Base-by-base conservation (phyloP, 2,888 invertebrate species). In the Eilema griseolum region DNA sequence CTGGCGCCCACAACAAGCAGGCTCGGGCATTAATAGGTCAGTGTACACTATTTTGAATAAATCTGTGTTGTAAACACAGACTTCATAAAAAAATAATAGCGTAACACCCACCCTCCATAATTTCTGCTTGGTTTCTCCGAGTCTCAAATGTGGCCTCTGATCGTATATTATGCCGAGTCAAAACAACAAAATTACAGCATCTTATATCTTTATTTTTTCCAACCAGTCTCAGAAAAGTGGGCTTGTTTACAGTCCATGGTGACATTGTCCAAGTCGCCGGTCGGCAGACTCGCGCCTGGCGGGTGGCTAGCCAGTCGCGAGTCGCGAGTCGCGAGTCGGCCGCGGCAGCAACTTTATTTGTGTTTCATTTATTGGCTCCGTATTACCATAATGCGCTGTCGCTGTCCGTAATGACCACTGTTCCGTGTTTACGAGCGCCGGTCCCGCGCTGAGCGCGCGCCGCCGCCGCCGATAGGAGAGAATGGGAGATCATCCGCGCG, bases 341-440 rank as follows among this genome's bases (percentile, higher is more conserved):
- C 26, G 33, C 60, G 62, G 37, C 62, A 26, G 60, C 28, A 57
- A 67, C 65, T 71, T 76, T 75, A 71, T 74, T 70, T 66, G 70
- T 66, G 74, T 77, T 78, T 80, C 78, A 69, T 85, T 84, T 83
- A 85, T 83, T 82, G 80, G 77, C 75, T 71, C 60, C 65, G 68
- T 69, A 85, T 86, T 84, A 83, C 68, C 85, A 85, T 84, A 85
- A 86, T 77, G 82, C 68, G 75, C 23, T 70, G 69, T 73, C 75
- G 73, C 76, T 70, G 67, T 46, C 70, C 71, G 69, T 75, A 73
- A 79, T 73, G 76, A 69, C 67, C 74, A 73, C 79, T 78, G 77
- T 78, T 70, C 71, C 69, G 70, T 69, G 52, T 73, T 80, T 74
- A 77, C 79, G 75, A 79, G 70, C 67, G 61, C 69, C 20, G 26